These are phyloP conservation scores for Hippocampus kuda DNA, from an alignment of 2,797 vertebrate species.

Conservation along the genomic window DNA sequence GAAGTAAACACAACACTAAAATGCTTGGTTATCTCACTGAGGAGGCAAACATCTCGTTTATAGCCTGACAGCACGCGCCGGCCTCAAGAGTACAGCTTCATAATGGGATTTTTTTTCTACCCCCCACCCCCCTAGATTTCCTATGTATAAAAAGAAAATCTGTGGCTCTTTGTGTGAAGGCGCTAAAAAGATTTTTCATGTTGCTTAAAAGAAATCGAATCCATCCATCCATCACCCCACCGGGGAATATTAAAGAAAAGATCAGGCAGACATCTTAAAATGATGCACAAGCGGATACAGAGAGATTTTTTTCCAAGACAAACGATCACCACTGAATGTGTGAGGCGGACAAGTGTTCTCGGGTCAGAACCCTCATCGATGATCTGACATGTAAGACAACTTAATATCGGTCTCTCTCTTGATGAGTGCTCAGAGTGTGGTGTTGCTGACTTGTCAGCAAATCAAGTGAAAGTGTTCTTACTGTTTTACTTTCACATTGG, in stretches of 20 bases:
- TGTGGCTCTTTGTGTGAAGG: background rate
- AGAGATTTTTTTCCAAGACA: background rate
- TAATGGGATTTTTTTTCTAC: background rate
- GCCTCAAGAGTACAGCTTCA: background rate
- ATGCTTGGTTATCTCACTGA: conserved; percentile 41
- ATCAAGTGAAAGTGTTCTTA: background rate
- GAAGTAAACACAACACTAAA: conserved; percentile 49
- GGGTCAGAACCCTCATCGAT: conserved; percentile 37
- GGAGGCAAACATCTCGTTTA: conserved; percentile 57
- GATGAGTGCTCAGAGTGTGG: background rate
- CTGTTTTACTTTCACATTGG: background rate
- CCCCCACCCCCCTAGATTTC: background rate
- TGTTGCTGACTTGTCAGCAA: background rate
- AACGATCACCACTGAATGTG: background rate
- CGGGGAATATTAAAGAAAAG: conserved; percentile 10
- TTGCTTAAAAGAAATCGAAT: background rate
- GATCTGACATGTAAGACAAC: conserved; percentile 20
- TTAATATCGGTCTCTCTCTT: conserved; percentile 4
- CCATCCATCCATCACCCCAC: background rate
- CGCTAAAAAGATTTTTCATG: background rate
- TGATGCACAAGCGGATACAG: conserved; percentile 9
- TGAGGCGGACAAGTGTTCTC: conserved; percentile 20
- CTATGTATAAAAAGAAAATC: background rate
- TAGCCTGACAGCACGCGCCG: conserved; percentile 8
- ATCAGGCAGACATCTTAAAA: conserved; percentile 9